Conservation (phyloP, 2,113 vertebrate species). For the Micromys minutus region DNA sequence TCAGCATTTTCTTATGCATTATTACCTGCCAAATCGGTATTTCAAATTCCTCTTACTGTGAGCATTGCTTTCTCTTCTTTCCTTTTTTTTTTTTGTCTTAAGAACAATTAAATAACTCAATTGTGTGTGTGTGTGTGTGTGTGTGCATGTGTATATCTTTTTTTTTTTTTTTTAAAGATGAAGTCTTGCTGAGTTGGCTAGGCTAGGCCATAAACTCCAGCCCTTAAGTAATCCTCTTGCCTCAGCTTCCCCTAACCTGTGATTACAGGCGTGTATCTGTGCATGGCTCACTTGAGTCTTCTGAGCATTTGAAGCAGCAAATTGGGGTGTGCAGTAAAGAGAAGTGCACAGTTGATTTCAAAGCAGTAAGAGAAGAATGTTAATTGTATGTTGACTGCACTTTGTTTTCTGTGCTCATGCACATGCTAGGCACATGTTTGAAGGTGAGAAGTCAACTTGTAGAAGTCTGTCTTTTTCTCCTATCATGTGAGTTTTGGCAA, state of each 20-base stretch:
- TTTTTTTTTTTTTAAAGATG: not conserved
- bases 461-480: not conserved
- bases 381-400: not conserved
- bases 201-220: not conserved
- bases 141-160: not conserved
- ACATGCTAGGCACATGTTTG: not conserved
- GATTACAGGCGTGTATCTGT: not conserved
- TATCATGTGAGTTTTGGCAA: not conserved
- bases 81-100: not conserved
- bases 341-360: slow-evolving; percentile 1
- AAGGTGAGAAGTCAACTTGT: not conserved
- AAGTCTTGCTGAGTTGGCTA: too few species aligned
- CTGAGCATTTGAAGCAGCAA: not conserved
- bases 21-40: not conserved
- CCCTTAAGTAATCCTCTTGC: not conserved
- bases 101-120: slow-evolving; percentile 11
- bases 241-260: not conserved
- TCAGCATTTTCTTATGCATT: not conserved
- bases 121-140: not conserved
- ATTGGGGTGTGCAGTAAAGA: not conserved
- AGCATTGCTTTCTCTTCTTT: not conserved
- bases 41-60: not conserved
- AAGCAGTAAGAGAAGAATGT: not conserved
- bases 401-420: not conserved
- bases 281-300: not conserved